Conservation (phyloP, 2,113 vertebrate species). For the Dascyllus trimaculatus region DNA sequence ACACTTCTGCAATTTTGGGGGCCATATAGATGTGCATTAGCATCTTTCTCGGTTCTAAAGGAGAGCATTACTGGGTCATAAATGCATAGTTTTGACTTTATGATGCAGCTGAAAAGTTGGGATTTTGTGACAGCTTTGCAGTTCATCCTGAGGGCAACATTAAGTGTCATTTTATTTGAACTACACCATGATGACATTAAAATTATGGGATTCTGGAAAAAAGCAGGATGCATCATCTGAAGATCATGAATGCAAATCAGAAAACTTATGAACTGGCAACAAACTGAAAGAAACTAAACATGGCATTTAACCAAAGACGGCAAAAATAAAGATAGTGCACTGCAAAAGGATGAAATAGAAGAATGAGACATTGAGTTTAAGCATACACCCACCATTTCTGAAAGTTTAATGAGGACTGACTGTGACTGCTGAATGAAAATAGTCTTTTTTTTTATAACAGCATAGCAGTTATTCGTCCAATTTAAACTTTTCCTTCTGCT, state of each 20-base stretch:
- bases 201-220: not conserved
- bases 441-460: not conserved
- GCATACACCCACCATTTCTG: not conserved
- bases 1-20: no score
- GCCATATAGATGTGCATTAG: no score
- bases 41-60: not conserved
- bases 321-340: not conserved
- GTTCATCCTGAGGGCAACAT: not conserved
- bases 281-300: not conserved
- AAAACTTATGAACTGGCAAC: not conserved
- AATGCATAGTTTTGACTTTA: not conserved
- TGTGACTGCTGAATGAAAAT: slow-evolving; percentile 6
- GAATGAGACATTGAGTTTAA: not conserved
- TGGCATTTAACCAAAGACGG: not conserved
- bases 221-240: not conserved
- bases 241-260: not conserved
- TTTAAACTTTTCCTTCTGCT: not conserved
- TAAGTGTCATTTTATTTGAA: not conserved
- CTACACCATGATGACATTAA: not conserved
- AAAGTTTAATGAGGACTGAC: slow-evolving; percentile 14
- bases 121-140: not conserved
- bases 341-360: not conserved
- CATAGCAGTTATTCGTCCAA: not conserved
- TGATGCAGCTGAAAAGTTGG: not conserved
- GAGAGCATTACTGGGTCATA: no score